Base-by-base conservation (phyloP, 2,113 vertebrate species). In the Rynchops niger region DNA sequence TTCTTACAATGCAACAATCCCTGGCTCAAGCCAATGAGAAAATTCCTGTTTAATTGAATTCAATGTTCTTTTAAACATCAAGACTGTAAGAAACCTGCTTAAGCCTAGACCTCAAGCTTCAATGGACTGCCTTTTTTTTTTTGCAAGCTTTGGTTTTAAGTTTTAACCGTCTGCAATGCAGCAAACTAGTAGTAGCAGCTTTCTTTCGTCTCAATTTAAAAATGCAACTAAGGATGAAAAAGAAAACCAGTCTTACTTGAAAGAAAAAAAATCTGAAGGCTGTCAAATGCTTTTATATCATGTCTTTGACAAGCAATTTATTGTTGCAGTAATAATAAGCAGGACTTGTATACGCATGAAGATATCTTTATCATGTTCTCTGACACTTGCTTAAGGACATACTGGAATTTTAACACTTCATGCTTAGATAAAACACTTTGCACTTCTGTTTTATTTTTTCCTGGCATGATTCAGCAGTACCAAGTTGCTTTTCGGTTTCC, bases 211-310 rank as follows among this genome's bases (percentile, higher is more conserved):
- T 80, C 67, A 59, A 17, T 18, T 9, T 42, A 93, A 95, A 91
- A 91, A 82, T 34, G 34, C 34, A 95, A 32, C 45, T 78, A 89
- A 34, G 20, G 66, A 8, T 53, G 32, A 83, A 67, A 88, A 42
- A 50, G 5, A 73, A 56, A 69, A 53, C 15, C 55, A 27, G 15
- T 15, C 10, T 17, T 40, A 62, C 71, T 81, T 66, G 82, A 95
- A 93, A 92, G 23, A 70, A 80, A 90, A 80, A 90, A 96, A 91
- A 77, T 88, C 91, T 21, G 38, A 95, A 94, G 56, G 55, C n/a
- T 73, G 45, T 66, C 89, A 97, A 87, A 82, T 80, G 32, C 21
- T 94, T 93, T 82, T 30, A 73, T 80, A 80, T 50, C 61, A 34
- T 25, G 27, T 40, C 27, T 90, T 83, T 82, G 66, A 94, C 66